phyloP scores from a whole-genome alignment of 2,888 invertebrate genomes.

The Leptopilina myrica region DNA sequence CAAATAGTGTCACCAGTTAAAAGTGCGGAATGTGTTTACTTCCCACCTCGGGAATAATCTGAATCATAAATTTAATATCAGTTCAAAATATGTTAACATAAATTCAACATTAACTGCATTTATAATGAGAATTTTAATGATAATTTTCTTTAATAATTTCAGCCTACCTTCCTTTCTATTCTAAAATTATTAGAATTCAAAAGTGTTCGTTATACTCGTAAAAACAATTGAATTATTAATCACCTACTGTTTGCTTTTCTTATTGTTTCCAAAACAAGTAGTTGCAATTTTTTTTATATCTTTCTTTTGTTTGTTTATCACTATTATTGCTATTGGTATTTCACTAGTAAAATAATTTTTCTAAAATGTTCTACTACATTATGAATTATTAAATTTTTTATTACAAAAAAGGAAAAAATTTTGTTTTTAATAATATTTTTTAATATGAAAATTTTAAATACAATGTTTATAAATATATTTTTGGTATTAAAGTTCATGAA shows the following conservation, averaged over 20 bases:
- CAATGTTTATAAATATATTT: too few species aligned
- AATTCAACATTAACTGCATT: not conserved
- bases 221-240: constrained; percentile 7
- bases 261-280: not conserved
- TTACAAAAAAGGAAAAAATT: too few species aligned
- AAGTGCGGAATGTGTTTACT: not conserved
- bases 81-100: constrained; percentile 1
- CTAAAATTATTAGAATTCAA: not conserved
- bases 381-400: too few species aligned
- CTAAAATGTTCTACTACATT: too few species aligned
- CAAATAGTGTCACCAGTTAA: too few species aligned
- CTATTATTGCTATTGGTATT: not conserved
- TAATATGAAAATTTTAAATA: too few species aligned
- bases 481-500: too few species aligned
- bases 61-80: not conserved
- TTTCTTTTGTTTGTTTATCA: not conserved
- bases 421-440: too few species aligned
- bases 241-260: not conserved
- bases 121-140: constrained; percentile 1
- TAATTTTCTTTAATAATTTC: not conserved
- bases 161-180: constrained; percentile 1
- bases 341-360: too few species aligned
- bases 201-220: not conserved
- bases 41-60: not conserved
- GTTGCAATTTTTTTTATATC: not conserved